Percentiles rank a stretch among this genome's conserved stretches.
Conservation (phyloP, 2,113 vertebrate species). For the Oncorhynchus tshawytscha region DNA sequence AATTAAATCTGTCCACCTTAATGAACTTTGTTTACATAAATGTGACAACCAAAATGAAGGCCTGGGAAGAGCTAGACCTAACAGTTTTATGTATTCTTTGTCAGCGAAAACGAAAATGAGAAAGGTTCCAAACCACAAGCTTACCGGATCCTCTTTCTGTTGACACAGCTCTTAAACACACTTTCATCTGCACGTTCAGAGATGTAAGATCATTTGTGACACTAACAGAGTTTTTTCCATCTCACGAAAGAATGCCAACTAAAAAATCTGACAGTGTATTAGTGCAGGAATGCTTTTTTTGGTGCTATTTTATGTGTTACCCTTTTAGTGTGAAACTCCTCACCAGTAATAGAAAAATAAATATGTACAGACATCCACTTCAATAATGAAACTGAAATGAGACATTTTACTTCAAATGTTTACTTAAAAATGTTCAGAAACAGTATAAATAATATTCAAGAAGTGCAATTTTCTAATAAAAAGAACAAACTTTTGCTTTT, state of each 20-base stretch:
- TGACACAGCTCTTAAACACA: background rate
- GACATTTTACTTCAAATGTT: background rate
- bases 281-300: too few species aligned
- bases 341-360: too few species aligned
- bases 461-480: background rate
- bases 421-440: background rate
- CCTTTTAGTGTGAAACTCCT: too few species aligned
- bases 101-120: too few species aligned
- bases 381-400: background rate
- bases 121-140: too few species aligned
- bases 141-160: too few species aligned
- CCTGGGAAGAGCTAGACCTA: background rate
- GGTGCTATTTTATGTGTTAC: too few species aligned
- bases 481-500: background rate
- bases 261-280: too few species aligned
- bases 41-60: background rate
- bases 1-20: background rate
- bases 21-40: background rate
- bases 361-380: background rate
- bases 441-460: background rate
- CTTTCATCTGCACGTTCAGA: background rate
- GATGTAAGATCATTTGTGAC: background rate
- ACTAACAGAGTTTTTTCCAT: too few species aligned
- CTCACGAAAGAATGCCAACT: too few species aligned
- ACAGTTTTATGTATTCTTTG: background rate